Conservation (phyloP, 2,888 invertebrate species). For the Dryocosmus kuriphilus region DNA sequence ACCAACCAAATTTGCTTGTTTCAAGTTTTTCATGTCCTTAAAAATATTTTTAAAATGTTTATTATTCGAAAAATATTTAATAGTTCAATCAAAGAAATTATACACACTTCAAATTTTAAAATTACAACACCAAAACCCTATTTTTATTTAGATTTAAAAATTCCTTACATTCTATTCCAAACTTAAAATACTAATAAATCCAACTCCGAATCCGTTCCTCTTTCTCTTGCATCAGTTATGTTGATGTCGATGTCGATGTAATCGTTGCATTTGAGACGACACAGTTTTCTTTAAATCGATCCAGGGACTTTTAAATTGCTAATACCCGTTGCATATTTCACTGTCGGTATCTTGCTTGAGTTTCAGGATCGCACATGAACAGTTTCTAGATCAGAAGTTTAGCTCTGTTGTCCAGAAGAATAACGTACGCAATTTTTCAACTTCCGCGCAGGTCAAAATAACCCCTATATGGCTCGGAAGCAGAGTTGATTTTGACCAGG, state of each 20-base stretch:
- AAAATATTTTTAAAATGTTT: too few relatives aligned
- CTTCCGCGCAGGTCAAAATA: background rate
- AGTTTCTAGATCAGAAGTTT: too few relatives aligned
- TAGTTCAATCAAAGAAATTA: too few relatives aligned
- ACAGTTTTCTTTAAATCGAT: conserved; percentile 47
- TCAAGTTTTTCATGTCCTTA: too few relatives aligned
- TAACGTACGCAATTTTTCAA: background rate
- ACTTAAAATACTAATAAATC: background rate
- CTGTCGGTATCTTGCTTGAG: conserved; percentile 1
- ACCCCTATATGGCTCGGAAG: background rate
- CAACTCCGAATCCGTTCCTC: background rate
- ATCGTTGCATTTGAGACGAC: conserved; percentile 41
- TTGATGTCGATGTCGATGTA: conserved; percentile 42
- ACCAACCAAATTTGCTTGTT: too few relatives aligned
- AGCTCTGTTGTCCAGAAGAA: background rate
- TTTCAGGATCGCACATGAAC: background rate
- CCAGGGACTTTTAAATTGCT: conserved; percentile 56
- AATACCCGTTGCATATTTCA: conserved; percentile 48
- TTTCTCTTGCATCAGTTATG: conserved; percentile 49
- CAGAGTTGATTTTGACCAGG: background rate
- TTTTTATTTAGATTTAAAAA: background rate
- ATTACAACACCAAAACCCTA: too few relatives aligned
- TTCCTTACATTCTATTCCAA: background rate
- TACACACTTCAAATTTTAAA: too few relatives aligned
- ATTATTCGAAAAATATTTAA: too few relatives aligned